A percentile compares a stretch with the other conserved stretches of the same genome.
These are phyloP conservation scores for Sclerurus mexicanus DNA, from an alignment of 2,113 vertebrate species.

Conservation along the genomic window DNA sequence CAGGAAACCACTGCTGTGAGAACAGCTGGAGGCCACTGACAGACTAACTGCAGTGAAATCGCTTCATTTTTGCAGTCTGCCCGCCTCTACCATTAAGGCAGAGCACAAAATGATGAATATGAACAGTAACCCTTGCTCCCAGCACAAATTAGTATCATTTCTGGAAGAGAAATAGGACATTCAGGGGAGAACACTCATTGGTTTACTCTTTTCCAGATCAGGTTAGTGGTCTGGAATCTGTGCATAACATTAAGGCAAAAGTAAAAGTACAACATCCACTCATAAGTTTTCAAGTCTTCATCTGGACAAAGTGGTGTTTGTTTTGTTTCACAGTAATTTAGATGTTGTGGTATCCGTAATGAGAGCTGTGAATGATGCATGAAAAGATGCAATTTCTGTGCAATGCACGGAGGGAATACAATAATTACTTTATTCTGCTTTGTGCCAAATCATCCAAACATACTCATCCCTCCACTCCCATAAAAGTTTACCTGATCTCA, in stretches of 20 bases:
- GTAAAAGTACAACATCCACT: neutral
- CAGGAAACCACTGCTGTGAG: neutral
- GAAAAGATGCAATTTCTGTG: constrained; percentile 35
- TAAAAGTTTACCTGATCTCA: neutral
- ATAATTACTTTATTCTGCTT: constrained; percentile 3
- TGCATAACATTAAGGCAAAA: neutral
- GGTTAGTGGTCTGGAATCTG: neutral
- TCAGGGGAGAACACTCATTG: neutral
- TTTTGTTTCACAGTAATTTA: constrained; percentile 12
- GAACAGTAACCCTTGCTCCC: neutral
- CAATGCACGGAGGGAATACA: neutral
- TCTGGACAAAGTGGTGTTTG: neutral
- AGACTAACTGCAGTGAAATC: neutral
- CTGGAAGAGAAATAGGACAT: neutral
- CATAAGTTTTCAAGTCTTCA: neutral
- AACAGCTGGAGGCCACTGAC: neutral
- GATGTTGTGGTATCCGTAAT: neutral
- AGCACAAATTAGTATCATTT: neutral
- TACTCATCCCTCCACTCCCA: neutral
- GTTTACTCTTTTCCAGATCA: neutral
- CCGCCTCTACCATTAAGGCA: neutral
- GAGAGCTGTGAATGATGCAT: constrained; percentile 51
- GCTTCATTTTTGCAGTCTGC: neutral
- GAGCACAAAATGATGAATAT: neutral
- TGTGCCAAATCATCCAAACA: neutral